These are phyloP conservation scores for Macrochelys suwanniensis DNA, from an alignment of 2,797 vertebrate genomes.

Conservation along the genomic window DNA sequence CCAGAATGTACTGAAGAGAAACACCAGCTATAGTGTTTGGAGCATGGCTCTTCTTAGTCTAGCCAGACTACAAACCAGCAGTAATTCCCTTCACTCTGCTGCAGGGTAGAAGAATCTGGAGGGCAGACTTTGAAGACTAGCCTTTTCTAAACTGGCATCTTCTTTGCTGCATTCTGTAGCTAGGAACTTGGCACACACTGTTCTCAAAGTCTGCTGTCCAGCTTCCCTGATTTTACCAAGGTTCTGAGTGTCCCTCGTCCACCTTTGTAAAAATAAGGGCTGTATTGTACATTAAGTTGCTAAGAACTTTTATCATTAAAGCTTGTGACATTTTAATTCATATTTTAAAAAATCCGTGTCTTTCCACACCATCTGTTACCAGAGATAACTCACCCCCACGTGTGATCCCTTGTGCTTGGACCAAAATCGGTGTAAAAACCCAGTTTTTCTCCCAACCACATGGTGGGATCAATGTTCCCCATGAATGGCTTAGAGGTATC, in stretches of 20 bases:
- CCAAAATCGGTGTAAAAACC: slow-evolving; percentile 85
- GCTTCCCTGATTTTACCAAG: neutral
- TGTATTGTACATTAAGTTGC: neutral
- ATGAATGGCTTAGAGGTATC: slow-evolving; percentile 83
- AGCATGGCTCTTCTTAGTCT: neutral
- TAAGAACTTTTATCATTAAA: neutral
- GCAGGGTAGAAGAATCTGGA: neutral
- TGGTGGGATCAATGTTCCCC: slow-evolving; percentile 81
- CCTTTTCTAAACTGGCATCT: neutral
- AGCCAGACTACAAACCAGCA: neutral
- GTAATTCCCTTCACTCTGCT: neutral
- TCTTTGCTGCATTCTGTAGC: neutral
- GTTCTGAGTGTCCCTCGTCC: neutral
- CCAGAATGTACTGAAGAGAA: neutral
- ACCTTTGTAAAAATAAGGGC: neutral
- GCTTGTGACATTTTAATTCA: neutral
- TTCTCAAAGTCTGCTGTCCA: neutral
- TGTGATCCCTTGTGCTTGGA: slow-evolving; percentile 83
- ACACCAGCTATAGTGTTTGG: neutral
- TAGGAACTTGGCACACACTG: neutral
- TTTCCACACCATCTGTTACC: neutral
- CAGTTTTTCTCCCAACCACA: slow-evolving; percentile 82
- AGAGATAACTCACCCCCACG: slow-evolving; percentile 80
- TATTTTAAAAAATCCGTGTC: neutral
- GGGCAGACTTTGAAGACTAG: neutral